Evolutionary conservation across 2,797 vertebrate genomes (phyloP).

Genomic region (Sebastiscus albofasciatus): DNA sequence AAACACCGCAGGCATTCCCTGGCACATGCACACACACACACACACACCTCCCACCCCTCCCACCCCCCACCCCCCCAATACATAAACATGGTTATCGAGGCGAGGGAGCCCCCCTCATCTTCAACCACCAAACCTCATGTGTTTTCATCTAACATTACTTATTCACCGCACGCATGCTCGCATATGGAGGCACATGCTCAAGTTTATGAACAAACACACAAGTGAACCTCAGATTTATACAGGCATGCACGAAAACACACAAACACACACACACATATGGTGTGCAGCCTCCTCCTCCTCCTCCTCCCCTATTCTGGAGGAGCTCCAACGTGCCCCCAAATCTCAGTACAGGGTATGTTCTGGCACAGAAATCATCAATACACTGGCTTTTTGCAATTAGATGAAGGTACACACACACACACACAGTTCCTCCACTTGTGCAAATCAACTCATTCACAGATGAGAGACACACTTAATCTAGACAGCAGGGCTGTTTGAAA

Average conservation of each 20-base stretch:
- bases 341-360: slow-evolving; percentile 50
- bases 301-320: slow-evolving; percentile 47
- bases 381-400: slow-evolving; percentile 53
- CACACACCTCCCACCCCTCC: slow-evolving; percentile 25
- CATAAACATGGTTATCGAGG: slow-evolving; percentile 54
- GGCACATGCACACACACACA: slow-evolving; percentile 48
- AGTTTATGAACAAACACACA: slow-evolving; percentile 58
- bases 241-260: slow-evolving; percentile 28
- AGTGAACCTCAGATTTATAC: slow-evolving; percentile 46
- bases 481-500: slow-evolving; percentile 29
- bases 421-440: slow-evolving; percentile 27
- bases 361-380: slow-evolving; percentile 53
- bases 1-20: slow-evolving; percentile 69
- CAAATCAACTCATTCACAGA: slow-evolving; percentile 62
- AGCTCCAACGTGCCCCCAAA: slow-evolving; percentile 50
- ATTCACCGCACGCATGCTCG: slow-evolving; percentile 42
- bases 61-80: slow-evolving; percentile 29
- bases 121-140: slow-evolving; percentile 47
- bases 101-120: slow-evolving; percentile 49
- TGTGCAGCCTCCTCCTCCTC: slow-evolving; percentile 48
- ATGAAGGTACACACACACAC: slow-evolving; percentile 14
- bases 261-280: slow-evolving; percentile 59
- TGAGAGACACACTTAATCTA: slow-evolving; percentile 39
- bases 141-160: slow-evolving; percentile 60
- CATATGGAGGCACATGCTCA: slow-evolving; percentile 37